Evolutionary conservation across 2,888 invertebrate species (phyloP), one percentile per base, ranked within the genome.

Genomic region (Brachyptera risi): DNA sequence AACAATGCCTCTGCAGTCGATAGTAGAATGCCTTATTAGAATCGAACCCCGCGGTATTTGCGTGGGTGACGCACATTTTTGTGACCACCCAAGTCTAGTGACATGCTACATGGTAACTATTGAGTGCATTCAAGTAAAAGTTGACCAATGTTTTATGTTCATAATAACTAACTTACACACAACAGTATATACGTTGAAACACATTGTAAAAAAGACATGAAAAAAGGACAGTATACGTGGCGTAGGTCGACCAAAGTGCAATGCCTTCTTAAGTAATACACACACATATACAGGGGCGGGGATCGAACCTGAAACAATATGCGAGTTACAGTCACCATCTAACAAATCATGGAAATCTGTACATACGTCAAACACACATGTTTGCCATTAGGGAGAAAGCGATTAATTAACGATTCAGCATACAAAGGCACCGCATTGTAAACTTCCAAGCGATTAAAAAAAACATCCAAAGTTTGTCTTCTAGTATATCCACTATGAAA

Each of bases 311-410:
- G 21, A 23, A 54, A 37, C 23, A 2, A 35, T n/a, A n/a, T 37
- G 54, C 54, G 35, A 51, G 31, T 51, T 51, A 17, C 27, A 17
- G n/a, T 17, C 15, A 21, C 31, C n/a, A n/a, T 21, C 15, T 37
- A 35, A 54, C 54, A 54, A 54, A 54, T 54, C 54, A 54, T 54
- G 54, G 19, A 35, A 54, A 54, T 54, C 35, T 54, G 31, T n/a
- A n/a, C 17, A 51, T 37, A 54, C 35, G 54, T 35, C 54, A 15
- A 54, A 35, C 35, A 21, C 54, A 54, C 54, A 54, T 54, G 54
- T 54, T 35, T 21, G 37, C 54, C 37, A 54, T 54, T 54, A 54
- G 35, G 23, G 37, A 35, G 54, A 54, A 21, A 37, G 54, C 54
- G 54, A 54, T 54, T 54, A 54, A 54, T 54, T 54, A 54, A 35